These are phyloP conservation scores for Ochropleura plecta DNA, from an alignment of 2,888 invertebrate species.

Conservation along the genomic window DNA sequence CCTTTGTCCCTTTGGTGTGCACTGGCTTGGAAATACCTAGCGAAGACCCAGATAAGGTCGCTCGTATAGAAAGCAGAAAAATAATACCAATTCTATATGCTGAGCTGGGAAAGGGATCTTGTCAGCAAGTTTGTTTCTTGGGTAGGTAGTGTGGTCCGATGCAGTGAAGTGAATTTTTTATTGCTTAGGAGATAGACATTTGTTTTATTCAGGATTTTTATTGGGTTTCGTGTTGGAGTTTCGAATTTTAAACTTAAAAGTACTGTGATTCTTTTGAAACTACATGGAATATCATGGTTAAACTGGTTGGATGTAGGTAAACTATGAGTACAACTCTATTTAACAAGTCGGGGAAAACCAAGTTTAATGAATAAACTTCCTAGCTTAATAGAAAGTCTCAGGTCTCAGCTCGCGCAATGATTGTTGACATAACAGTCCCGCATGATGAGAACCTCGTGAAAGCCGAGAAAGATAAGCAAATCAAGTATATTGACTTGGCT, in stretches of 20 bases:
- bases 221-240: neutral
- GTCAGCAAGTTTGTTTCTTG: slow-evolving; percentile 39
- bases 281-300: no score
- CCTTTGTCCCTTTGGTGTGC: slow-evolving; percentile 70
- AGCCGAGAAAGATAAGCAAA: no score
- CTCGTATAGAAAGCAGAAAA: slow-evolving; percentile 65
- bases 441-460: no score
- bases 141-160: slow-evolving; percentile 4
- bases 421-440: no score
- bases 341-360: neutral
- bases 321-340: neutral
- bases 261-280: neutral
- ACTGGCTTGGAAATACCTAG: slow-evolving; percentile 68
- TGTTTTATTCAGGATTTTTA: neutral
- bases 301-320: neutral
- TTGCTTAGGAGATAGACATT: neutral
- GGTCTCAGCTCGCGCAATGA: no score
- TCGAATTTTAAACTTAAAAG: neutral
- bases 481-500: no score
- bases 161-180: slow-evolving; percentile 39
- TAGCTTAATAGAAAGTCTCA: no score
- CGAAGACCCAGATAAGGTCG: slow-evolving; percentile 58
- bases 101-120: slow-evolving; percentile 37
- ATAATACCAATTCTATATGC: slow-evolving; percentile 58
- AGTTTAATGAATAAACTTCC: neutral